Percentiles rank a stretch among this genome's conserved stretches.
Conservation (phyloP, 2,888 invertebrate species). For the Melanostoma scalare region DNA sequence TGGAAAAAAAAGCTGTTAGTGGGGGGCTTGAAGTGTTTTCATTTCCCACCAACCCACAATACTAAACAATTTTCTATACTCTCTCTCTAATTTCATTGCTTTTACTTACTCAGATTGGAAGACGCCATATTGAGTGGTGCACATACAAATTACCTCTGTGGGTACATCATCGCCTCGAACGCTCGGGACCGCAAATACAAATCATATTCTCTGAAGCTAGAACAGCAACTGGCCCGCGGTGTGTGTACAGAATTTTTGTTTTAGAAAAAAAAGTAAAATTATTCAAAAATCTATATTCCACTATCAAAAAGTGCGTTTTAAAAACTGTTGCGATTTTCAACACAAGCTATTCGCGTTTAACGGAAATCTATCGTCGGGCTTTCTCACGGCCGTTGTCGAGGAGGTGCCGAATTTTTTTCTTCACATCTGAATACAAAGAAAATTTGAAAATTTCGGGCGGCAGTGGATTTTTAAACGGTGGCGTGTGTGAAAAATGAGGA, state of each 20-base stretch:
- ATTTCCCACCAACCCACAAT: not conserved
- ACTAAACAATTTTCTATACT: constrained; percentile 32
- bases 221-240: constrained; percentile 65
- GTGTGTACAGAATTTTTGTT: constrained; percentile 37
- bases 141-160: constrained; percentile 50
- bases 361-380: constrained; percentile 49
- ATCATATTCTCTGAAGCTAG: constrained; percentile 63
- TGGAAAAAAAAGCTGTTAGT: constrained; percentile 43
- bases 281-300: constrained; percentile 12
- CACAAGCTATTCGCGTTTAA: not conserved
- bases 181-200: constrained; percentile 69
- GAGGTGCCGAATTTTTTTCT: constrained; percentile 32
- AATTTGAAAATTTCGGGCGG: constrained; percentile 55
- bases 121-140: constrained; percentile 68
- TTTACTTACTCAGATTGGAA: constrained; percentile 63
- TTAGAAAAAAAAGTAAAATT: constrained; percentile 39
- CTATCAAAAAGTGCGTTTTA: not conserved
- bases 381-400: constrained; percentile 53
- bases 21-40: not conserved
- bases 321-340: constrained; percentile 31
- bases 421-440: constrained; percentile 32
- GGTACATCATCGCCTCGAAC: constrained; percentile 68
- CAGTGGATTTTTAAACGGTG: constrained; percentile 14
- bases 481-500: constrained; percentile 55
- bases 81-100: constrained; percentile 26